These are phyloP conservation scores for Apamea monoglypha DNA, from an alignment of 2,888 invertebrate genomes.

Conservation along the genomic window DNA sequence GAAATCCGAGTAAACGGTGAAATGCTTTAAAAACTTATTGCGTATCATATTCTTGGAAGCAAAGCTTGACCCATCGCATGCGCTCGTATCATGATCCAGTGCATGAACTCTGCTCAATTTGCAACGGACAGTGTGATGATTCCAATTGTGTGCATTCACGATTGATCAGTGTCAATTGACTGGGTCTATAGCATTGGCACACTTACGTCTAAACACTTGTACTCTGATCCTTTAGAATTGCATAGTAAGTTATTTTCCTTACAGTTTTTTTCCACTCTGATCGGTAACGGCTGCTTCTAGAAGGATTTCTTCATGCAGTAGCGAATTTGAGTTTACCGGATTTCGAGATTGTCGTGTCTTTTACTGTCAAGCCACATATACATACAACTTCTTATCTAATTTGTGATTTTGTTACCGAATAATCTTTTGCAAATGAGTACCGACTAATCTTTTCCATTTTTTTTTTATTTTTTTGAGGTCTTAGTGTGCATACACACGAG, in stretches of 20 bases:
- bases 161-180: slow-evolving; percentile 58
- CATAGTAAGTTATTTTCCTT: slow-evolving; percentile 9
- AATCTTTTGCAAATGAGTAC: background rate
- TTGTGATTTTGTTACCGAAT: background rate
- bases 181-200: slow-evolving; percentile 37
- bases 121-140: slow-evolving; percentile 45
- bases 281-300: slow-evolving; percentile 7
- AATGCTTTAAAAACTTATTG: background rate
- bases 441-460: background rate
- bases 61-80: slow-evolving; percentile 27
- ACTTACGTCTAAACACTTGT: slow-evolving; percentile 26
- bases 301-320: background rate
- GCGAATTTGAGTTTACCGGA: background rate
- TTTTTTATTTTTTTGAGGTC: background rate
- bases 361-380: background rate
- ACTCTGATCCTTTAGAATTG: slow-evolving; percentile 27
- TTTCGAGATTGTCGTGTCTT: background rate
- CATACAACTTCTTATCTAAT: background rate
- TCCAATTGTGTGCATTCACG: slow-evolving; percentile 51
- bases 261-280: slow-evolving; percentile 4
- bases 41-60: background rate
- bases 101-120: slow-evolving; percentile 44
- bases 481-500: too few species aligned
- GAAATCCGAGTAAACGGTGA: background rate
- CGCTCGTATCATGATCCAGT: slow-evolving; percentile 16